Base-by-base conservation (phyloP, 2,113 vertebrate species). In the Ondatra zibethicus region DNA sequence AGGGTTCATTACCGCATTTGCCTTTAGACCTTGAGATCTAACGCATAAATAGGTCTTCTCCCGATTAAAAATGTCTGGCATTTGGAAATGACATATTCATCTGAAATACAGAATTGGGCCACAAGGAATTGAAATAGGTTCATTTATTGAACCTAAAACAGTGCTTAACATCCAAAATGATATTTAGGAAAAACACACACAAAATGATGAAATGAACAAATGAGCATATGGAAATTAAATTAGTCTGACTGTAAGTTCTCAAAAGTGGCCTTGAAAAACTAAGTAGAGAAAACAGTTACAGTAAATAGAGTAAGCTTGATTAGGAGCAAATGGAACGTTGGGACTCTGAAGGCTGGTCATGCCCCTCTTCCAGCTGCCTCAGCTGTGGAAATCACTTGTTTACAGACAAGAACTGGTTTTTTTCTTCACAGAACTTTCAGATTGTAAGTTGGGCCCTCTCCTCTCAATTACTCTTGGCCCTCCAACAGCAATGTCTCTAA, bases 91-190 rank as follows among this genome's bases (percentile, higher is more conserved):
- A 68, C 23, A 55, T 72, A 78, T 23, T 78, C n/a, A 36, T 89
- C 47, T 89, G 93, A 94, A 97, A 89, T 29, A 47, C 61, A 72
- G 17, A 65, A 55, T 7, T 47, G 50, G 75, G 27, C 45, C 36
- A 12, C 52, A 92, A 86, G 17, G 42, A 92, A 82, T 16, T 86
- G n/a, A 91, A 86, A 87, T 12, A 58, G 73, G 70, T 87, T 81
- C 68, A 89, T 88, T 91, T 68, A 95, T 5, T 70, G 21, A 73
- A 7, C 42, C 58, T 81, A 77, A 88, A 94, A 88, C 16, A 94
- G 25, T 21, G 13, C 27, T 27, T 45, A 91, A 90, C 31, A 36
- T 45, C 36, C 63, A 85, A 66, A 78, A 78, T 27, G 45, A 50
- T 61, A 47, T n/a, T 55, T 92, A 73, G 50, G 36, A 55, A 89